Percentiles rank a stretch among this genome's conserved stretches.
These are phyloP conservation scores for Capreolus pygargus DNA, from an alignment of 2,113 vertebrate genomes.

Conservation along the genomic window DNA sequence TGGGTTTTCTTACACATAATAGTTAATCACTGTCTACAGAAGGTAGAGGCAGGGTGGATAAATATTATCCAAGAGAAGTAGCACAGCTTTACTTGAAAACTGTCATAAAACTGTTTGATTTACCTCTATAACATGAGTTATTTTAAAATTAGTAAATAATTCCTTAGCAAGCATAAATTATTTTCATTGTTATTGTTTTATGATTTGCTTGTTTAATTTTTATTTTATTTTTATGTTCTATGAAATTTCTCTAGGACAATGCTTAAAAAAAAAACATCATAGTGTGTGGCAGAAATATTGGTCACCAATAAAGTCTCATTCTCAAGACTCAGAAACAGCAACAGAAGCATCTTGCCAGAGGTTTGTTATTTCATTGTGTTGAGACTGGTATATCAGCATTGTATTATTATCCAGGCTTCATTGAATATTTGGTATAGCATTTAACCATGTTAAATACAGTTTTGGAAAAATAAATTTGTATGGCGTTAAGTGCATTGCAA, in stretches of 20 bases:
- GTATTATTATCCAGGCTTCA: neutral
- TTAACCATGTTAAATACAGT: neutral
- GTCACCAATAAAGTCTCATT: neutral
- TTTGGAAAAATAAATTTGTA: neutral
- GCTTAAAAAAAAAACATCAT: neutral
- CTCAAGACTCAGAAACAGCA: neutral
- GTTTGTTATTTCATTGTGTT: neutral
- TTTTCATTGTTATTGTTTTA: neutral
- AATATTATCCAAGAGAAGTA: neutral
- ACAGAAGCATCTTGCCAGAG: neutral
- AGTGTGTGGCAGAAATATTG: neutral
- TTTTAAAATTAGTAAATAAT: neutral
- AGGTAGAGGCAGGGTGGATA: neutral
- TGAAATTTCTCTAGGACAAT: neutral
- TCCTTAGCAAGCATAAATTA: neutral
- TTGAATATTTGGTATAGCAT: neutral
- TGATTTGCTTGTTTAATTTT: neutral
- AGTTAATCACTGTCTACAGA: neutral
- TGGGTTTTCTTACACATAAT: neutral
- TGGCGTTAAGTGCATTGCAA: neutral
- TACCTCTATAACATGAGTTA: neutral
- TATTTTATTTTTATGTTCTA: neutral
- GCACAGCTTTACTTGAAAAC: neutral
- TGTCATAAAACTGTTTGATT: neutral
- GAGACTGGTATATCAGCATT: neutral